Evolutionary conservation across 1,140 invertebrate species (phyloP).

Genomic region (Pantala flavescens): DNA sequence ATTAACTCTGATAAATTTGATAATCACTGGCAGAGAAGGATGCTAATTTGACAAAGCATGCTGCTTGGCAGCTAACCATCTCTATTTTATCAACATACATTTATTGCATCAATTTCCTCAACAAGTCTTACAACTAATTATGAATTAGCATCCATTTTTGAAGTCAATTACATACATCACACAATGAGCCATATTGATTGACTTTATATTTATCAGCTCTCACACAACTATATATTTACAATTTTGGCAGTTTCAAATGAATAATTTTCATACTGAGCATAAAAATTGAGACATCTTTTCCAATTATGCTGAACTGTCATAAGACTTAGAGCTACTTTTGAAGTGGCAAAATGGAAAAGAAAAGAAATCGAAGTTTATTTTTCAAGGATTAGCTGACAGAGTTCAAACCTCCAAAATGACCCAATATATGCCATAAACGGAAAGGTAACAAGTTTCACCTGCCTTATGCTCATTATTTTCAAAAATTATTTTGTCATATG

Average conservation of each 20-base stretch:
- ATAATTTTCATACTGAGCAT: background rate
- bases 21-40: background rate
- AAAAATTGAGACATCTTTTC: background rate
- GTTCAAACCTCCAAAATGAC: too few relatives aligned
- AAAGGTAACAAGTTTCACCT: too few relatives aligned
- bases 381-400: too few relatives aligned
- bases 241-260: background rate
- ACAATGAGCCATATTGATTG: too few relatives aligned
- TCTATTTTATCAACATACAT: background rate
- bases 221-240: background rate
- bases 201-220: too few relatives aligned
- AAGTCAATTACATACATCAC: too few relatives aligned
- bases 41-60: background rate
- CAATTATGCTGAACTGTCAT: background rate
- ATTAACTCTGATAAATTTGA: background rate
- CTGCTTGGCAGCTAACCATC: slow-evolving; percentile 2
- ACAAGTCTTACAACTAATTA: background rate
- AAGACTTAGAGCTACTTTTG: background rate
- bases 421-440: too few relatives aligned
- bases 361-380: too few relatives aligned
- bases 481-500: too few relatives aligned
- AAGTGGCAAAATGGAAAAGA: background rate
- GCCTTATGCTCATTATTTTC: too few relatives aligned
- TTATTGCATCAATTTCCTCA: background rate
- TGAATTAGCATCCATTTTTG: background rate